A percentile compares a stretch with the other conserved stretches of the same genome.
These are phyloP conservation scores for Argyrosomus regius DNA, from an alignment of 2,797 vertebrate genomes.

Conservation along the genomic window DNA sequence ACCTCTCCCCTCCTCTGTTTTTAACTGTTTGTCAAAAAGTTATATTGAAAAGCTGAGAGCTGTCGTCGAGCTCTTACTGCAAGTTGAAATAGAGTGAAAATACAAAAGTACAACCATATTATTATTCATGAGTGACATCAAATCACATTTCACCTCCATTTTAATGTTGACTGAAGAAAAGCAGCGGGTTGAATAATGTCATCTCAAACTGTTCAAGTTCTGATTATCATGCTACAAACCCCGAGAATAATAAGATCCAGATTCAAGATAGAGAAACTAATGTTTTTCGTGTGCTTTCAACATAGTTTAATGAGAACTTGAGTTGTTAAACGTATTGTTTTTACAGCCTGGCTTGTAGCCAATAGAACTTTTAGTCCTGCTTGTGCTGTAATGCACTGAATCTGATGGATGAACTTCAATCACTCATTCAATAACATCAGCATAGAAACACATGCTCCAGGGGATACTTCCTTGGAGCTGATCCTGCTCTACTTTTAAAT, in stretches of 20 bases:
- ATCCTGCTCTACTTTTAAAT: conserved; percentile 51
- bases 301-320: conserved; percentile 48
- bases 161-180: conserved; percentile 51
- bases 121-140: conserved; percentile 65
- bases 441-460: conserved; percentile 39
- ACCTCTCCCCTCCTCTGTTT: background rate
- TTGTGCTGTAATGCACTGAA: conserved; percentile 18
- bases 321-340: conserved; percentile 42
- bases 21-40: conserved; percentile 66
- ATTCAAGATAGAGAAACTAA: conserved; percentile 13
- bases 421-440: conserved; percentile 49
- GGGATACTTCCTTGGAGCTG: conserved; percentile 45
- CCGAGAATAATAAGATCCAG: conserved; percentile 48
- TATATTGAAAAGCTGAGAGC: conserved; percentile 57
- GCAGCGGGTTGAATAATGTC: conserved; percentile 51
- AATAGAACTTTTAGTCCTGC: conserved; percentile 42
- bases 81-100: conserved; percentile 48
- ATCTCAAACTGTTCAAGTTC: conserved; percentile 36
- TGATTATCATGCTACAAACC: conserved; percentile 40
- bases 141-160: conserved; percentile 59
- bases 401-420: conserved; percentile 69
- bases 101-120: conserved; percentile 58
- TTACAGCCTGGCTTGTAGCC: conserved; percentile 34
- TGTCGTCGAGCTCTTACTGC: conserved; percentile 49
- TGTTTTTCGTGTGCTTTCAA: conserved; percentile 54